These are phyloP conservation scores for Drosophila testacea DNA, from an alignment of 2,888 invertebrate genomes.

Conservation along the genomic window DNA sequence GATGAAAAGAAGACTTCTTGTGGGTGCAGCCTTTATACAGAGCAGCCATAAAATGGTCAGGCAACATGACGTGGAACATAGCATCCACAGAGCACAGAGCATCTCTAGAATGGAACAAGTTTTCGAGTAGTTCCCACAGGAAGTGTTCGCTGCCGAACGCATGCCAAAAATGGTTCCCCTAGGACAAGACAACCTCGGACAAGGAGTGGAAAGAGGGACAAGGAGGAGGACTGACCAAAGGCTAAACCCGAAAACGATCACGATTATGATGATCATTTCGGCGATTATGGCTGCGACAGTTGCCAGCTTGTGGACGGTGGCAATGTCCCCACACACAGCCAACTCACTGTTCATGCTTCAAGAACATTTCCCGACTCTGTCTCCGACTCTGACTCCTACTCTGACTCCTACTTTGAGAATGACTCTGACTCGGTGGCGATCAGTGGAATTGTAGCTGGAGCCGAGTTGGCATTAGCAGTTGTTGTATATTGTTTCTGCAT, in stretches of 20 bases:
- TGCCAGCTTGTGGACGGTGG: slow-evolving; percentile 48
- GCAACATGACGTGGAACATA: slow-evolving; percentile 55
- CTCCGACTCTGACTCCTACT: slow-evolving; percentile 6
- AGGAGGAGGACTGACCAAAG: slow-evolving; percentile 6
- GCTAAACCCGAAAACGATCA: slow-evolving; percentile 66
- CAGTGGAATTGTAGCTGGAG: slow-evolving; percentile 42
- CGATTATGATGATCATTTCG: slow-evolving; percentile 75
- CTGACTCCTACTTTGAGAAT: slow-evolving; percentile 2
- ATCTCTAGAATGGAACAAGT: slow-evolving; percentile 55
- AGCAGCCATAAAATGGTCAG: slow-evolving; percentile 47
- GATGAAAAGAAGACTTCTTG: slow-evolving; percentile 24
- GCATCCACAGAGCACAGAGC: slow-evolving; percentile 8
- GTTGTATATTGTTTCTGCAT: slow-evolving; percentile 77
- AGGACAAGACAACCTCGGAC: slow-evolving; percentile 68
- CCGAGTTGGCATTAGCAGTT: slow-evolving; percentile 49
- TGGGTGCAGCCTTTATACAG: slow-evolving; percentile 55
- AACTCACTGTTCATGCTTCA: slow-evolving; percentile 32
- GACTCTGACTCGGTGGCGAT: slow-evolving; percentile 46
- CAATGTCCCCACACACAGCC: slow-evolving; percentile 60
- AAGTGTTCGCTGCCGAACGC: slow-evolving; percentile 75
- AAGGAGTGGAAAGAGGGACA: slow-evolving; percentile 31
- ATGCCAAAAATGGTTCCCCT: slow-evolving; percentile 76
- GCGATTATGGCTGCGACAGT: slow-evolving; percentile 62
- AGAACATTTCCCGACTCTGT: slow-evolving; percentile 35
- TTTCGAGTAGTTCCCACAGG: slow-evolving; percentile 73